Conservation (phyloP, 2,797 vertebrate species). For the Acrossocheilus wenchowensis region DNA sequence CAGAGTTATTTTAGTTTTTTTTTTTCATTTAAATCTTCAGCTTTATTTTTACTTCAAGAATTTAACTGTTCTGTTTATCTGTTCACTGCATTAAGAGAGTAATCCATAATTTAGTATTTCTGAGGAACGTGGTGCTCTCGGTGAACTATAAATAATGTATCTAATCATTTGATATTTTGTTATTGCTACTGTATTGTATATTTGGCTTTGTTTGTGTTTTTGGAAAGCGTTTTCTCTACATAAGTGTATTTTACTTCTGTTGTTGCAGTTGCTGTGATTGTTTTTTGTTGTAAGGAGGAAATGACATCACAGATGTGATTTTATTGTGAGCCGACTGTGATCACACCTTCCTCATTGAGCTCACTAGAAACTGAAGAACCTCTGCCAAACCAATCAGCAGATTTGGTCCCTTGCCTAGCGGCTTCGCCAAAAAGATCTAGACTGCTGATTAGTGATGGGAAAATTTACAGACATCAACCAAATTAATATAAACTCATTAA, state of each 20-base stretch:
- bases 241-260: background rate
- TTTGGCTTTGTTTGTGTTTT: background rate
- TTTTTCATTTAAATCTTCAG: background rate
- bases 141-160: background rate
- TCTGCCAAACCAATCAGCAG: slow-evolving; percentile 15
- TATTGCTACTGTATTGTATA: background rate
- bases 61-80: background rate
- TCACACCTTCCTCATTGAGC: background rate
- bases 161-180: background rate
- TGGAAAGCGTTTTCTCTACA: background rate
- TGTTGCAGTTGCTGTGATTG: background rate
- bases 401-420: background rate
- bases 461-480: background rate
- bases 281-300: slow-evolving; percentile 3
- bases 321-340: background rate
- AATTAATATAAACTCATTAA: slow-evolving; percentile 21
- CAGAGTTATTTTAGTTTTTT: background rate
- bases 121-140: background rate
- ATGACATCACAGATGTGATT: background rate
- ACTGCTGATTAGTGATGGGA: background rate
- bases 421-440: background rate
- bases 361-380: background rate
- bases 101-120: background rate
- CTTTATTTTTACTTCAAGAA: background rate
- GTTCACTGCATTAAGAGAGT: background rate